Percentiles rank a stretch among this genome's conserved stretches.
Conservation (phyloP, 37 sponge, comb jelly and placozoan genomes). For the Diacarnus erythraeanus region DNA sequence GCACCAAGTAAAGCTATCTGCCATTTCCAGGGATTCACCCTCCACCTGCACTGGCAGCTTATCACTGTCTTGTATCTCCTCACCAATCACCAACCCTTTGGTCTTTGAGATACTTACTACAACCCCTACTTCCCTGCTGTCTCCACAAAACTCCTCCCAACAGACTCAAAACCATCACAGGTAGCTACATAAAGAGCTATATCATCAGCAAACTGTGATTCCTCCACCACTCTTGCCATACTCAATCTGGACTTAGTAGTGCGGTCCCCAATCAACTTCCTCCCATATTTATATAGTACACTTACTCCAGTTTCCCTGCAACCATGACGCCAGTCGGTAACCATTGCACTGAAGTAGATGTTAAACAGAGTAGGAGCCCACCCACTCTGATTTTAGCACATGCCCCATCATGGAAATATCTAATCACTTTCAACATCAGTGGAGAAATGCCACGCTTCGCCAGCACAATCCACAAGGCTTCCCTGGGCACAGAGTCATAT, state of each 20-base stretch:
- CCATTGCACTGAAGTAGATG: slow-evolving; percentile 5
- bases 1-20: not conserved
- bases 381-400: not conserved
- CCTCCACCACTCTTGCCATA: slow-evolving; percentile 2
- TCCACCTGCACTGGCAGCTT: not conserved
- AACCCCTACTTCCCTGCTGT: too few species aligned
- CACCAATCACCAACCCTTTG: not conserved
- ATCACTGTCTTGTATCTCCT: not conserved
- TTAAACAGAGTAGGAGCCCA: slow-evolving; percentile 8
- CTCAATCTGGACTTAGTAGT: slow-evolving; percentile 15
- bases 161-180: not conserved
- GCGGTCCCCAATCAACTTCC: slow-evolving; percentile 23
- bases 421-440: not conserved
- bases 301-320: not conserved
- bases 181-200: not conserved
- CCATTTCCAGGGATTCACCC: not conserved
- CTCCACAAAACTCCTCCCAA: too few species aligned
- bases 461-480: not conserved
- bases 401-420: not conserved
- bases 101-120: not conserved
- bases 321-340: not conserved
- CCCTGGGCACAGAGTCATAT: slow-evolving; percentile 8
- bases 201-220: slow-evolving; percentile 34
- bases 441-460: slow-evolving; percentile 5
- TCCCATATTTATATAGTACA: slow-evolving; percentile 14